These are phyloP conservation scores for Hyposmocoma kahamanoa DNA, from an alignment of 1,140 invertebrate species.

Conservation along the genomic window DNA sequence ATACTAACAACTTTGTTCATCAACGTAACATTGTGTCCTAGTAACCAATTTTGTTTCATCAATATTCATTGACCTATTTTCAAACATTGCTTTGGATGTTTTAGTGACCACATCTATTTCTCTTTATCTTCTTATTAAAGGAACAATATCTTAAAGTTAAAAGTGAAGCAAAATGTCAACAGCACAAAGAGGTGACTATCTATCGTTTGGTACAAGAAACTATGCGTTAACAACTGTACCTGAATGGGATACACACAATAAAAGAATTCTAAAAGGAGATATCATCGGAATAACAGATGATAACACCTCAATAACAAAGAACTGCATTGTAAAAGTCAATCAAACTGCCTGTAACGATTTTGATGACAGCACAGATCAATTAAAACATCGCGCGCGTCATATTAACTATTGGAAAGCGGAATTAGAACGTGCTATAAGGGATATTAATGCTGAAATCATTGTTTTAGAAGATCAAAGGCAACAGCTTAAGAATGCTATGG, in stretches of 20 bases:
- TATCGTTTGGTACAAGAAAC: conserved; percentile 49
- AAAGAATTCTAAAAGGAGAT: conserved; percentile 49
- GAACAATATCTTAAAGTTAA: too few relatives aligned
- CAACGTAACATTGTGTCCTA: too few relatives aligned
- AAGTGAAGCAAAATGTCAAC: conserved; percentile 6
- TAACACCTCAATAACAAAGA: conserved; percentile 57
- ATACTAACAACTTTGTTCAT: too few relatives aligned
- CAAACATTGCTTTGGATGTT: too few relatives aligned
- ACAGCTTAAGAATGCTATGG: conserved; percentile 77
- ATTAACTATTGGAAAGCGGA: conserved; percentile 81
- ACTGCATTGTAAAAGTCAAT: conserved; percentile 61
- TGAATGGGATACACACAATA: conserved; percentile 55
- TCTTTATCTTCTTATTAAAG: too few relatives aligned
- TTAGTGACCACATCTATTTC: too few relatives aligned
- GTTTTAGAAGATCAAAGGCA: conserved; percentile 75
- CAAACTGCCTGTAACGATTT: conserved; percentile 53
- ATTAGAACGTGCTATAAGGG: conserved; percentile 76
- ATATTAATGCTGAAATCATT: conserved; percentile 78
- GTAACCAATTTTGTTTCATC: too few relatives aligned
- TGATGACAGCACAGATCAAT: conserved; percentile 75
- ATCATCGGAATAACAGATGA: conserved; percentile 50
- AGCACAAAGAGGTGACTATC: conserved; percentile 37
- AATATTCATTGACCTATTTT: too few relatives aligned
- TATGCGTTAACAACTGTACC: conserved; percentile 41
- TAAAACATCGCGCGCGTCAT: conserved; percentile 75